phyloP scores from a whole-genome alignment of 2,888 invertebrate genomes.

The Gandaritis pyraliata region DNA sequence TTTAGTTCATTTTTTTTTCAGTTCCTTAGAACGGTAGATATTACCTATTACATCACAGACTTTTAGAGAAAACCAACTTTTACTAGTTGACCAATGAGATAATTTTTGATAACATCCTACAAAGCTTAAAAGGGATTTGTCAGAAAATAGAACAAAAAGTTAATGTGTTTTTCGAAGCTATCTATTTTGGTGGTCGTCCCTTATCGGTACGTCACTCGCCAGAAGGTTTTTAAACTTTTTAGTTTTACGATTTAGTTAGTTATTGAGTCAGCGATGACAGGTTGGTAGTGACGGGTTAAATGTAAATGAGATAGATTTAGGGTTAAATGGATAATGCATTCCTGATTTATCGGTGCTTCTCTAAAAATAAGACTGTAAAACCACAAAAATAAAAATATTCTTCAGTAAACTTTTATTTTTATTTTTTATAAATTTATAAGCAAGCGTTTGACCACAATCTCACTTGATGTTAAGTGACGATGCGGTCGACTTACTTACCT shows the following conservation, averaged over 20 bases:
- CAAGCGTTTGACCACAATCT: no score
- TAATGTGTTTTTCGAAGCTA: constrained; percentile 71
- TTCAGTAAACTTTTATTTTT: no score
- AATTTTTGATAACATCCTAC: constrained; percentile 33
- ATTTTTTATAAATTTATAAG: no score
- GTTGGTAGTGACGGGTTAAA: constrained; percentile 42
- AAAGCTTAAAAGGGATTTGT: constrained; percentile 48
- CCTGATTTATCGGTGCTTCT: constrained; percentile 26
- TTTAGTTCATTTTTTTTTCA: no score
- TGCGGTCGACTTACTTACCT: no score
- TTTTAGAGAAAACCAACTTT: no score
- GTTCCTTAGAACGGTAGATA: no score
- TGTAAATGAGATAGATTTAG: constrained; percentile 41
- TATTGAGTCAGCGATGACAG: constrained; percentile 46
- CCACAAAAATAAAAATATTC: no score
- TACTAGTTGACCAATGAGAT: constrained; percentile 9
- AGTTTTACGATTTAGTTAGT: constrained; percentile 38
- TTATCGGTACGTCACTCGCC: constrained; percentile 76
- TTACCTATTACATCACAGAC: no score
- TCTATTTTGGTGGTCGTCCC: constrained; percentile 71
- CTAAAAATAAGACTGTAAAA: neutral
- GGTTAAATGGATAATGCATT: constrained; percentile 34
- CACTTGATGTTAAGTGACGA: no score
- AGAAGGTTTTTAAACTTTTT: constrained; percentile 59
- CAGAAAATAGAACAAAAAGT: constrained; percentile 42